These are phyloP conservation scores for Hirundichthys speculiger DNA, from an alignment of 2,113 vertebrate genomes.

Conservation along the genomic window DNA sequence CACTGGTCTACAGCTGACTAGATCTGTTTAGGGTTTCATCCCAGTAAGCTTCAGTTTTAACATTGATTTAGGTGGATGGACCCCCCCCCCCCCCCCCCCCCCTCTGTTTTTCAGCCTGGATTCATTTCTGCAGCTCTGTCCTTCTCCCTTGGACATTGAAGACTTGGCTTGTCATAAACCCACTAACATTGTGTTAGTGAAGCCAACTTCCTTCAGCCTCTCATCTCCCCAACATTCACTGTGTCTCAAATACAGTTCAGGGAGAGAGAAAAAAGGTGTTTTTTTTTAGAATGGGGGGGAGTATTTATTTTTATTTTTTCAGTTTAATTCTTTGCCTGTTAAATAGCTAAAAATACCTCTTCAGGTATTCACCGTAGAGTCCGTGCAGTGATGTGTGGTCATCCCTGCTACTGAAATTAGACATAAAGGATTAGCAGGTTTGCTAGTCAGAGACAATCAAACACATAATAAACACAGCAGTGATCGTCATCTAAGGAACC, in stretches of 20 bases:
- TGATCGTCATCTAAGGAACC: no score
- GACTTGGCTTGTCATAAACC: not conserved
- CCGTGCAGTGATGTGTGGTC: not conserved
- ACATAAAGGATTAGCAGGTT: not conserved
- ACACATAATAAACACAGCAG: no score
- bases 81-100: no score
- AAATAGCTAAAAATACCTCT: not conserved
- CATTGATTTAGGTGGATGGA: not conserved
- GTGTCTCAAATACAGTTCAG: no score
- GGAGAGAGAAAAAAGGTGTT: no score
- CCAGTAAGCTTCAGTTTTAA: not conserved
- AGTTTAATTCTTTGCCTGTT: not conserved
- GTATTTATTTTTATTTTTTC: no score
- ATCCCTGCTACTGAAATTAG: constrained; percentile 6
- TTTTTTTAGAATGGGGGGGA: no score
- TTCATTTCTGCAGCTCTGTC: not conserved
- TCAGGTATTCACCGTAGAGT: not conserved
- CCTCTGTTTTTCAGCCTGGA: not conserved
- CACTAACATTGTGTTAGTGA: not conserved
- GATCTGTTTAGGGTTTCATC: not conserved
- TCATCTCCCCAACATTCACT: no score
- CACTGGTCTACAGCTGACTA: not conserved
- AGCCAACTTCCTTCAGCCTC: not conserved
- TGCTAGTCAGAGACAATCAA: no score
- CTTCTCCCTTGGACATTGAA: not conserved